A percentile compares a stretch with the other conserved stretches of the same genome.
Evolutionary conservation across 2,888 invertebrate genomes (phyloP).

Genomic region (Lutraria lutraria): DNA sequence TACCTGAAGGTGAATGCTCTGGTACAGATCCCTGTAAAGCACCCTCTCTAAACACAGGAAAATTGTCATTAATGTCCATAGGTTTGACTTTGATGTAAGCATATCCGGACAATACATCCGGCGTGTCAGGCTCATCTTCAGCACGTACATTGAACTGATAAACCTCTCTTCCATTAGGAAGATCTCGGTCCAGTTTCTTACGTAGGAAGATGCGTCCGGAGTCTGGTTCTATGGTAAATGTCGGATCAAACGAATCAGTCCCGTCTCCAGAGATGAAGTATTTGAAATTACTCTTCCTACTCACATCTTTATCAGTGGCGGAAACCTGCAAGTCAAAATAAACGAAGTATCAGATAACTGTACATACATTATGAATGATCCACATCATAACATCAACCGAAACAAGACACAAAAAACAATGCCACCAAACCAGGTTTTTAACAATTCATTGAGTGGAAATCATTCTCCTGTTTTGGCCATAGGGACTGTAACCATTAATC

Average conservation of each 20-base stretch:
- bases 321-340: slow-evolving; percentile 91
- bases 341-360: too few relatives aligned
- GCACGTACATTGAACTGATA: slow-evolving; percentile 85
- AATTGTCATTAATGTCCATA: slow-evolving; percentile 99
- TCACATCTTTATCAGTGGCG: slow-evolving; percentile 98
- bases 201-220: slow-evolving; percentile 98
- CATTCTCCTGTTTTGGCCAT: too few relatives aligned
- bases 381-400: too few relatives aligned
- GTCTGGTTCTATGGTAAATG: slow-evolving; percentile 97
- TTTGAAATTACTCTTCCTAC: slow-evolving; percentile 97
- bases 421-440: too few relatives aligned
- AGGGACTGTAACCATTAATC: too few relatives aligned
- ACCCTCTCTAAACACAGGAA: slow-evolving; percentile 92
- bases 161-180: slow-evolving; percentile 95
- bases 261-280: slow-evolving; percentile 88
- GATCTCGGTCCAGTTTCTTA: slow-evolving; percentile 97
- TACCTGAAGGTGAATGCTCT: slow-evolving; percentile 96
- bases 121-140: slow-evolving; percentile 83
- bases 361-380: too few relatives aligned
- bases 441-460: too few relatives aligned
- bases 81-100: slow-evolving; percentile 99
- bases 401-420: too few relatives aligned
- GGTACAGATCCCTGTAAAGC: slow-evolving; percentile 90
- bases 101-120: slow-evolving; percentile 89
- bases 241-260: slow-evolving; percentile 68